Conservation (phyloP, 2,797 vertebrate genomes). For the Poecilia gillii region DNA sequence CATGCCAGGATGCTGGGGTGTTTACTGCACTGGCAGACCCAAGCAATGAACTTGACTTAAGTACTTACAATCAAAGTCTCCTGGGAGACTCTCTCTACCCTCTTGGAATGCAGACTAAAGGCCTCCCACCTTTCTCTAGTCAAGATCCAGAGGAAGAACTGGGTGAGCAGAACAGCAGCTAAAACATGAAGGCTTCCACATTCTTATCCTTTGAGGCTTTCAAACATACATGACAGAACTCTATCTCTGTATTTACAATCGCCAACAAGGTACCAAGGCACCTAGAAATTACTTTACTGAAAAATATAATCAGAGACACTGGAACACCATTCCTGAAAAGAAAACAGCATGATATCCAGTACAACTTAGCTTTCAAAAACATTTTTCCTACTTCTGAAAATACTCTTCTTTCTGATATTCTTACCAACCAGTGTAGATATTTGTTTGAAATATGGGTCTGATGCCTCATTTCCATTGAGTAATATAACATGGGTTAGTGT, state of each 20-base stretch:
- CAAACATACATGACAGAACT: slow-evolving; percentile 28
- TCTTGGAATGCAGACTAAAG: slow-evolving; percentile 38
- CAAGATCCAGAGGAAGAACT: slow-evolving; percentile 45
- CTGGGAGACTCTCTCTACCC: slow-evolving; percentile 18
- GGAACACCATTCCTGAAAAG: neutral
- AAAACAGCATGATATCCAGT: neutral
- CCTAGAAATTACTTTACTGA: neutral
- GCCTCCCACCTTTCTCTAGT: slow-evolving; percentile 40
- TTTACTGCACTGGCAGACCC: slow-evolving; percentile 27
- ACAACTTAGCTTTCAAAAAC: neutral
- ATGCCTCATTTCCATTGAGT: neutral
- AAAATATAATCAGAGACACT: neutral
- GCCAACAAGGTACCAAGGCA: neutral
- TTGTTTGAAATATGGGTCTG: neutral
- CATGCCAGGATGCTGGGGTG: slow-evolving; percentile 1
- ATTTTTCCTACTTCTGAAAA: neutral
- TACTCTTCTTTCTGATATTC: neutral
- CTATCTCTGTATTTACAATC: neutral
- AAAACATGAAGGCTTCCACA: slow-evolving; percentile 31
- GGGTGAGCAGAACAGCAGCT: slow-evolving; percentile 38
- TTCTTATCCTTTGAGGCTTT: slow-evolving; percentile 19
- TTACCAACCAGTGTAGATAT: neutral
- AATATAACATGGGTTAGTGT: neutral
- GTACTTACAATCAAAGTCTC: slow-evolving; percentile 42
- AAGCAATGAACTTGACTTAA: slow-evolving; percentile 41